phyloP scores from a whole-genome alignment of 1,140 invertebrate genomes.

The Chrysopa pallens region DNA sequence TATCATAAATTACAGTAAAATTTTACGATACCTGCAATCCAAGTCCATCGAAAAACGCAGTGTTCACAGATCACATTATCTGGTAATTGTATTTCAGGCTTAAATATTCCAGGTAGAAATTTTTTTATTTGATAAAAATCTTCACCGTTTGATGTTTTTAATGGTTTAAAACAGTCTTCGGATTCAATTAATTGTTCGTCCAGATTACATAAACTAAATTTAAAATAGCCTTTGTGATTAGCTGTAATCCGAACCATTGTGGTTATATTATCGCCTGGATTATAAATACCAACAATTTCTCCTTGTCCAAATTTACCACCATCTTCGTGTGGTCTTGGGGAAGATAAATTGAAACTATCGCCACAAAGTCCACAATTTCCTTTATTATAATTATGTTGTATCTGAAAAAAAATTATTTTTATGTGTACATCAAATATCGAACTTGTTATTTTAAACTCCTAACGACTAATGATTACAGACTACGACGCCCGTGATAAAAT shows the following conservation, averaged over 20 bases:
- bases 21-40: conserved; percentile 21
- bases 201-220: conserved; percentile 29
- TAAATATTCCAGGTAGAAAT: conserved; percentile 1
- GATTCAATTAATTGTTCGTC: conserved; percentile 18
- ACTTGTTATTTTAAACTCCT: too few relatives aligned
- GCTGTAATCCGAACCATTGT: conserved; percentile 23
- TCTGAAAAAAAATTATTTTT: conserved; percentile 4
- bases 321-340: conserved; percentile 32
- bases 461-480: too few relatives aligned
- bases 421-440: conserved; percentile 12
- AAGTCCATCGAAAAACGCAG: conserved; percentile 44
- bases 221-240: conserved; percentile 28
- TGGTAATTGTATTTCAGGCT: conserved; percentile 20
- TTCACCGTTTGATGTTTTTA: conserved; percentile 22
- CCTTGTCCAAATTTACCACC: conserved; percentile 29
- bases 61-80: conserved; percentile 26
- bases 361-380: conserved; percentile 23
- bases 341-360: conserved; percentile 17
- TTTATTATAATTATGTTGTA: conserved; percentile 15
- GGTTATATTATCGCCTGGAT: conserved; percentile 14
- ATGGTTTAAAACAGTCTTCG: conserved; percentile 29
- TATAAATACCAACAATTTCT: conserved; percentile 20
- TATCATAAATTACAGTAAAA: neutral
- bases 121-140: conserved; percentile 7
- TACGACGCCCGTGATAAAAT: too few relatives aligned